Percentiles rank a stretch among this genome's conserved stretches.
Evolutionary conservation across 2,113 vertebrate species (phyloP).

Genomic region (Australoheros scitulus): DNA sequence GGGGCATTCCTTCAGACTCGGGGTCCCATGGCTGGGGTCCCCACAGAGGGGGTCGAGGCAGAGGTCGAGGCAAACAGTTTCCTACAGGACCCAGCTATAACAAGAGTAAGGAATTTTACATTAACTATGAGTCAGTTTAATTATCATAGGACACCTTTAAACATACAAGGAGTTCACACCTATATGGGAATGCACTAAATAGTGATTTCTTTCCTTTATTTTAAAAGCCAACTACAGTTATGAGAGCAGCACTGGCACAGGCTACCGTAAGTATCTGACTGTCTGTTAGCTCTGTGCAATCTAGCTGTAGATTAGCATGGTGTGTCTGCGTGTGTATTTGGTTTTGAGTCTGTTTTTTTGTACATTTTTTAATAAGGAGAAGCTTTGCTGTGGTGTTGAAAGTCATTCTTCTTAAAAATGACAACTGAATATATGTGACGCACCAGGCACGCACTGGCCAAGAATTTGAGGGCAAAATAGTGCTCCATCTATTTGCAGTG

Average conservation of each 20-base stretch:
- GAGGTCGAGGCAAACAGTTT: slow-evolving; percentile 78
- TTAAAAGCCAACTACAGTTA: slow-evolving; percentile 86
- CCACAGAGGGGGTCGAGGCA: slow-evolving; percentile 80
- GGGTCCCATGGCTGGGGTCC: slow-evolving; percentile 83
- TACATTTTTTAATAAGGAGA: neutral
- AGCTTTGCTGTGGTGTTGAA: neutral
- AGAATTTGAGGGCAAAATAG: too few relatives aligned
- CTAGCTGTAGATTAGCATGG: neutral
- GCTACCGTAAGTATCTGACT: slow-evolving; percentile 85
- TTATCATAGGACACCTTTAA: neutral
- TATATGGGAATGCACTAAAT: slow-evolving; percentile 8
- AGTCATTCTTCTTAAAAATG: neutral
- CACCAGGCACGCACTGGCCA: too few relatives aligned
- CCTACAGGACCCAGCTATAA: slow-evolving; percentile 86
- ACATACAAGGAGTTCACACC: neutral
- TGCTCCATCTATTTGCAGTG: too few relatives aligned
- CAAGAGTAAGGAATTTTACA: slow-evolving; percentile 62
- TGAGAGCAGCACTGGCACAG: slow-evolving; percentile 81
- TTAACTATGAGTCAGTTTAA: neutral
- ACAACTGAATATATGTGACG: neutral
- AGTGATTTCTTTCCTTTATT: slow-evolving; percentile 9
- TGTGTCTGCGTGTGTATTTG: neutral
- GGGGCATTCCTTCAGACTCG: slow-evolving; percentile 76
- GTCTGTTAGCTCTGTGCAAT: neutral
- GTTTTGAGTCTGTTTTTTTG: neutral